Evolutionary conservation across 1,140 invertebrate genomes (phyloP).

Genomic region (Idris sp.): DNA sequence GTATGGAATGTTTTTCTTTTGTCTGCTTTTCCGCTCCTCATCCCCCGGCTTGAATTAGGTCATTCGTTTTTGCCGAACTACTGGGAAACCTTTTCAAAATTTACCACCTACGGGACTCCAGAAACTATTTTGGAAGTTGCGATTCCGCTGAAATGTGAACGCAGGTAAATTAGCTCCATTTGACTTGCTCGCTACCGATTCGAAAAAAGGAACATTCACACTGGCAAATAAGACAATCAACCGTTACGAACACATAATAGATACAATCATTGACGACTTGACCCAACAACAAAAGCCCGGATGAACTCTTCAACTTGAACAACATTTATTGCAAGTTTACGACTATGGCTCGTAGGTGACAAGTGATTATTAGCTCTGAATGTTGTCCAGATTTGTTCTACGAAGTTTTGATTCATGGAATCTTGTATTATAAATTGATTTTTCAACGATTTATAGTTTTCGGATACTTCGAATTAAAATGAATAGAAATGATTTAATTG

Average conservation of each 20-base stretch:
- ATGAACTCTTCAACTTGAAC: constrained; percentile 20
- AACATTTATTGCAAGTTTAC: constrained; percentile 37
- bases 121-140: constrained; percentile 52
- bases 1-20: constrained; percentile 55
- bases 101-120: constrained; percentile 51
- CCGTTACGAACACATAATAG: constrained; percentile 19
- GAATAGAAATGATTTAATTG: background rate
- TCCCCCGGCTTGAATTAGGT: constrained; percentile 45
- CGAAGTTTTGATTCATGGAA: constrained; percentile 24
- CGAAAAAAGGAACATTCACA: constrained; percentile 8
- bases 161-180: constrained; percentile 31
- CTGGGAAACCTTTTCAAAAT: constrained; percentile 58
- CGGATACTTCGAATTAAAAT: background rate
- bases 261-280: constrained; percentile 27
- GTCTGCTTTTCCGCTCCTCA: constrained; percentile 16
- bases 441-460: constrained; percentile 3
- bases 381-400: constrained; percentile 18
- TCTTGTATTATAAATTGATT: constrained; percentile 9
- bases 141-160: constrained; percentile 47
- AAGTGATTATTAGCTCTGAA: constrained; percentile 41
- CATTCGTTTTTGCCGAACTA: constrained; percentile 50
- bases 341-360: constrained; percentile 28
- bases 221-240: constrained; percentile 33
- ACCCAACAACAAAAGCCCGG: constrained; percentile 7
- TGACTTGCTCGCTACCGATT: constrained; percentile 28